Conservation (phyloP, 2,888 invertebrate genomes). For the Leucoptera coffeella region DNA sequence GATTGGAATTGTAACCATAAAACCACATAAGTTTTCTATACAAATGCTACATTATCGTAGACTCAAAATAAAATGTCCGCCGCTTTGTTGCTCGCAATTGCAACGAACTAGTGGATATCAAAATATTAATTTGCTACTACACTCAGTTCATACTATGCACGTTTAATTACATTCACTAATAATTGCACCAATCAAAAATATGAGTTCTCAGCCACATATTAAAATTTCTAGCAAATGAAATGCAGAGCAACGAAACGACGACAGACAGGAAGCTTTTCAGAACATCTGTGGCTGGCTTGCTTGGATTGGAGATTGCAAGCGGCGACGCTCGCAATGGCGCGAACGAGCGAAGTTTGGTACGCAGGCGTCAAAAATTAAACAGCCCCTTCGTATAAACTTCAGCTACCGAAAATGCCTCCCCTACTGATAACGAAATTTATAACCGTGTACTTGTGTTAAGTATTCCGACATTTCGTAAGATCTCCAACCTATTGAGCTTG, state of each 20-base stretch:
- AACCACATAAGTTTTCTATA: conserved; percentile 50
- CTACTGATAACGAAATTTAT: conserved; percentile 30
- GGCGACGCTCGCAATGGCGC: conserved; percentile 50
- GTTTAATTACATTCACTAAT: conserved; percentile 20
- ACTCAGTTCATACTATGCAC: conserved; percentile 30
- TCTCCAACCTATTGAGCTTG: no score
- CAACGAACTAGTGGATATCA: conserved; percentile 53
- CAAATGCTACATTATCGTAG: conserved; percentile 54
- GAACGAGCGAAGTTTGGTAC: conserved; percentile 52
- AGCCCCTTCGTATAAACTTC: conserved; percentile 45
- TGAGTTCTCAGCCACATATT: conserved; percentile 41
- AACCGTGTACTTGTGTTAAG: no score
- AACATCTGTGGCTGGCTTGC: conserved; percentile 57
- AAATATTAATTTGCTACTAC: conserved; percentile 39
- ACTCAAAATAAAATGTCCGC: conserved; percentile 57
- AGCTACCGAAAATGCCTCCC: conserved; percentile 35
- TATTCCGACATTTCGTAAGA: no score
- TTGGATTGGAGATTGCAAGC: conserved; percentile 9
- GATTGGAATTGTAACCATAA: conserved; percentile 45
- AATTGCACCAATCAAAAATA: conserved; percentile 30
- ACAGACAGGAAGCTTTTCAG: conserved; percentile 49
- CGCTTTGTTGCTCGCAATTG: conserved; percentile 54
- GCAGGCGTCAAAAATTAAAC: conserved; percentile 42
- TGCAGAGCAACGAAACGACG: conserved; percentile 34
- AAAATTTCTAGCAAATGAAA: conserved; percentile 24